Conservation (phyloP, 2,888 invertebrate genomes). For the Petrophora chlorosata region DNA sequence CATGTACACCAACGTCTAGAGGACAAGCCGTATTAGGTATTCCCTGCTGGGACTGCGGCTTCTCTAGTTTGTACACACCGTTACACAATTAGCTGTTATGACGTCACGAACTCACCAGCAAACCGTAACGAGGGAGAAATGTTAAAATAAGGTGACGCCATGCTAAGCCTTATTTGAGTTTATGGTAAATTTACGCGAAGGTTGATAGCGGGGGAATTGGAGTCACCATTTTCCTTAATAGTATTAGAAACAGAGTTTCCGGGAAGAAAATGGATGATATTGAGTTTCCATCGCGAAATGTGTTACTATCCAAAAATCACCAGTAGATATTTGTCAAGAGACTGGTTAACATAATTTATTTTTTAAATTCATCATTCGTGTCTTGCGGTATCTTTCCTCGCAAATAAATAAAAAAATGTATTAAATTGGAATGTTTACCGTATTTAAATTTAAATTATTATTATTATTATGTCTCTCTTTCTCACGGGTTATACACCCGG, state of each 20-base stretch:
- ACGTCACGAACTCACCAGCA: slow-evolving; percentile 18
- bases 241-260: neutral
- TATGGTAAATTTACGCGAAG: slow-evolving; percentile 1
- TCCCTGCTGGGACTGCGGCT: slow-evolving; percentile 49
- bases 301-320: too few species aligned
- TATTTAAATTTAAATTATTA: too few species aligned
- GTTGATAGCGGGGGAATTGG: neutral
- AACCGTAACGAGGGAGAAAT: slow-evolving; percentile 13
- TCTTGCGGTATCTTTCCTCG: too few species aligned
- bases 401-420: too few species aligned
- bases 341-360: too few species aligned
- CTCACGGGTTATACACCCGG: too few species aligned
- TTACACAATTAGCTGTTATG: slow-evolving; percentile 28
- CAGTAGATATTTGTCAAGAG: too few species aligned
- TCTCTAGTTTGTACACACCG: slow-evolving; percentile 30
- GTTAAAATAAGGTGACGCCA: slow-evolving; percentile 1
- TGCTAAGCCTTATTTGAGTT: slow-evolving; percentile 6
- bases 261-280: too few species aligned
- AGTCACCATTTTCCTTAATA: neutral
- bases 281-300: too few species aligned
- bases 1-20: slow-evolving; percentile 7
- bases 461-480: too few species aligned
- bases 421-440: too few species aligned
- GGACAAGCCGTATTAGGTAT: slow-evolving; percentile 27
- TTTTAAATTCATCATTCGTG: too few species aligned